Percentiles rank a stretch among this genome's conserved stretches.
Conservation (phyloP, 2,888 invertebrate species). For the Protophormia terraenovae region DNA sequence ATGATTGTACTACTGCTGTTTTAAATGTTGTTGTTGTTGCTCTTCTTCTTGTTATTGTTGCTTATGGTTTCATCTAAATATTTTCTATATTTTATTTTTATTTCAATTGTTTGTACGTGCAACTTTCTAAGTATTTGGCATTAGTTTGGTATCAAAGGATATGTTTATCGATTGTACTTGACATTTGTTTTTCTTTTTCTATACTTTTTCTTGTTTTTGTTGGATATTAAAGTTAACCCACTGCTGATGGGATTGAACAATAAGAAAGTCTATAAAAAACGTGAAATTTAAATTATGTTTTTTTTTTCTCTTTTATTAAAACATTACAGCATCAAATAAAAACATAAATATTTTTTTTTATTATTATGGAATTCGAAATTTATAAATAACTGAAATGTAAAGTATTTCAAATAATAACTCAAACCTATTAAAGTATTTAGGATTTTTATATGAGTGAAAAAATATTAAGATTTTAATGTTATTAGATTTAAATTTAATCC, state of each 20-base stretch:
- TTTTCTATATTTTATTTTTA: conserved; percentile 57
- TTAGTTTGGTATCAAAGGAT: conserved; percentile 77
- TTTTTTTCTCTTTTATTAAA: neutral
- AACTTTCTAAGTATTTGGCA: conserved; percentile 76
- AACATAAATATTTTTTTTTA: neutral
- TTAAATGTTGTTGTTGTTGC: conserved; percentile 3
- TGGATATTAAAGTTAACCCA: conserved; percentile 58
- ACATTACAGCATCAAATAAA: conserved; percentile 1
- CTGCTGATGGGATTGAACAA: conserved; percentile 43
- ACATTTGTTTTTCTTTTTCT: conserved; percentile 68
- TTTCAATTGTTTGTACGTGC: conserved; percentile 74
- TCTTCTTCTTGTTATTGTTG: conserved; percentile 8
- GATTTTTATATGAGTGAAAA: neutral
- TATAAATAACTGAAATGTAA: neutral
- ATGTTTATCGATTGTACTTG: conserved; percentile 72
- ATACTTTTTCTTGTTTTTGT: neutral
- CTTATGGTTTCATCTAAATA: conserved; percentile 33
- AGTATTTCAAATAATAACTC: neutral
- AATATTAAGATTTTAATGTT: no score
- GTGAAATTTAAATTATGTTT: conserved; percentile 10
- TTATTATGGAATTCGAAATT: neutral
- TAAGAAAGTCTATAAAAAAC: conserved; percentile 30
- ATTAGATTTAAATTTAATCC: no score
- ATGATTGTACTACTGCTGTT: neutral
- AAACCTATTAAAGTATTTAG: neutral